phyloP scores from a whole-genome alignment of 2,797 vertebrate species.

The Gymnopithys bicolor region DNA sequence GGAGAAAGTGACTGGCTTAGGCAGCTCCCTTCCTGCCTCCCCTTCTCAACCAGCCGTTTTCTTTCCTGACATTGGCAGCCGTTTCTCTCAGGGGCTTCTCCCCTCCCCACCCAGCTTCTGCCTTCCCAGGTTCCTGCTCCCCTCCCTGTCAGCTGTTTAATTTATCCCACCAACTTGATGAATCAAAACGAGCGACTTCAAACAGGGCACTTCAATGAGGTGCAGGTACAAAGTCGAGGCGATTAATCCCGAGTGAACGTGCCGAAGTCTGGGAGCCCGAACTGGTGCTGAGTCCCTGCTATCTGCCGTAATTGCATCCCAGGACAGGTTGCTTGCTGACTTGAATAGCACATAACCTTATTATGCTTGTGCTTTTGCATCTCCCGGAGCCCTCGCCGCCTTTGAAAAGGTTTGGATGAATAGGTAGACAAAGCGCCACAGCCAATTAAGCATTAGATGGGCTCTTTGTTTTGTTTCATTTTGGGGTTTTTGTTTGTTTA shows the following conservation, averaged over 20 bases:
- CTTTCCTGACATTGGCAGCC: background rate
- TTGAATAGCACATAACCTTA: slow-evolving; percentile 58
- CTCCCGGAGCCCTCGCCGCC: background rate
- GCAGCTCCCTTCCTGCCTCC: background rate
- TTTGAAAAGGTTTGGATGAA: slow-evolving; percentile 52
- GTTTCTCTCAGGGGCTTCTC: background rate
- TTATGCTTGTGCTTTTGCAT: slow-evolving; percentile 42
- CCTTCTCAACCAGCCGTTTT: background rate
- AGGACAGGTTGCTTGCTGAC: slow-evolving; percentile 40
- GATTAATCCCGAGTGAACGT: background rate
- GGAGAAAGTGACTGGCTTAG: too few species aligned
- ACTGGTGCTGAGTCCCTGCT: slow-evolving; percentile 3
- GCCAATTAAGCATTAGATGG: slow-evolving; percentile 66
- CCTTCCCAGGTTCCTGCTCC: background rate
- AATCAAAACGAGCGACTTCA: slow-evolving; percentile 43
- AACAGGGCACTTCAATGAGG: slow-evolving; percentile 48
- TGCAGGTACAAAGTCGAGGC: slow-evolving; percentile 53
- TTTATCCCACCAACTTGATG: slow-evolving; percentile 38
- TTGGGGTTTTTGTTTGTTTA: slow-evolving; percentile 76
- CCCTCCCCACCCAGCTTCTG: background rate
- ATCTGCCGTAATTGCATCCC: slow-evolving; percentile 6
- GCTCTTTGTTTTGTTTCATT: slow-evolving; percentile 71
- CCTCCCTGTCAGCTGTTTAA: slow-evolving; percentile 31
- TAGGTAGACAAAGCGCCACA: slow-evolving; percentile 24
- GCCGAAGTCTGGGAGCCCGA: background rate